phyloP scores from a whole-genome alignment of 1,140 invertebrate genomes.

The Leptonema lineaticorne region DNA sequence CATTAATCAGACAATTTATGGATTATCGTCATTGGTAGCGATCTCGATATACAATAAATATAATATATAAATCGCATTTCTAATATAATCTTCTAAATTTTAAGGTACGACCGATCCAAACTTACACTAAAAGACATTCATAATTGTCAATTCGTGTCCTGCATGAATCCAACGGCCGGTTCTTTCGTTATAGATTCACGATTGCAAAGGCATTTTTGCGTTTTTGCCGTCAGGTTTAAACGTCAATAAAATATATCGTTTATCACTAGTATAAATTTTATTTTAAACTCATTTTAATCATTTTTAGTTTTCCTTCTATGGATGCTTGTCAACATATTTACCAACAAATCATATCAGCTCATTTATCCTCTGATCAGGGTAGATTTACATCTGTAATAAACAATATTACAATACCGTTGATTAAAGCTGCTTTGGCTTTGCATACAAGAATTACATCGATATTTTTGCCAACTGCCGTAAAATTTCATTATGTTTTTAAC shows the following conservation, averaged over 20 bases:
- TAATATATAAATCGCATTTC: no score
- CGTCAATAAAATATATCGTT: no score
- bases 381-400: constrained; percentile 66
- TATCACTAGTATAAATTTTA: no score
- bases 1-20: constrained; percentile 89
- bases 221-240: constrained; percentile 78
- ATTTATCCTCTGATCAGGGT: constrained; percentile 66
- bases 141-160: constrained; percentile 91
- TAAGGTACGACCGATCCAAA: constrained; percentile 82
- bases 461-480: constrained; percentile 89
- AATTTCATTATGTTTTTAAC: constrained; percentile 96
- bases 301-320: constrained; percentile 74
- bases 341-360: constrained; percentile 76
- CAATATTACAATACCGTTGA: constrained; percentile 62
- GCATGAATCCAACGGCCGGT: constrained; percentile 96
- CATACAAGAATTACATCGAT: constrained; percentile 74
- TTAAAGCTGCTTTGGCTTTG: constrained; percentile 71
- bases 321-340: constrained; percentile 85
- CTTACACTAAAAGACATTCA: constrained; percentile 88
- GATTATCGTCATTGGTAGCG: constrained; percentile 89
- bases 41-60: not conserved
- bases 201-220: constrained; percentile 89
- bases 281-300: not conserved
- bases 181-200: constrained; percentile 92
- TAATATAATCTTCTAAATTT: constrained; percentile 38